Evolutionary conservation across 2,113 vertebrate species (phyloP).

Genomic region (Capreolus pygargus): DNA sequence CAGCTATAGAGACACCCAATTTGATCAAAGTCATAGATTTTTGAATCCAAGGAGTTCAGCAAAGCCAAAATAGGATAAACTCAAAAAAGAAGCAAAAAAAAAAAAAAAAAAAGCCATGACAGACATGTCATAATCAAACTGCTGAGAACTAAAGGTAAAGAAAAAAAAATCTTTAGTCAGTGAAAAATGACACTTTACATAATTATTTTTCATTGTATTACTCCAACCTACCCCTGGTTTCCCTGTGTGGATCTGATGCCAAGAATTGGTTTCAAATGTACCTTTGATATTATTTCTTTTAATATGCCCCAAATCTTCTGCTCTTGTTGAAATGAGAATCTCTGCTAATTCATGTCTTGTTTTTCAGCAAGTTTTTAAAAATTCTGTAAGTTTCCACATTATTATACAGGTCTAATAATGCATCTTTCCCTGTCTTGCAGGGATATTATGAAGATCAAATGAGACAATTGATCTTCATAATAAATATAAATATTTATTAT

Average conservation of each 20-base stretch:
- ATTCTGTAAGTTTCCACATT: neutral
- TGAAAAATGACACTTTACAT: neutral
- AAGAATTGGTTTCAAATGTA: neutral
- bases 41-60: neutral
- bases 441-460: neutral
- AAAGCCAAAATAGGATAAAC: neutral
- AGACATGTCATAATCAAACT: neutral
- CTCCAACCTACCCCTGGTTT: neutral
- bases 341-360: neutral
- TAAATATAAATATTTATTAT: neutral
- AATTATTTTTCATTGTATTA: neutral
- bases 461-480: neutral
- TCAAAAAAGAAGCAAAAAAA: neutral
- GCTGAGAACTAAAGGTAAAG: neutral
- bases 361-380: neutral
- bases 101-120: neutral
- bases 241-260: neutral
- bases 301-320: neutral
- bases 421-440: neutral
- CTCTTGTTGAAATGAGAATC: slow-evolving; percentile 12
- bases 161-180: neutral
- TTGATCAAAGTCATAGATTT: neutral
- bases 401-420: neutral
- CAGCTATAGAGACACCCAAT: neutral
- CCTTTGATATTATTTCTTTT: slow-evolving; percentile 21